Percentiles rank a stretch among this genome's conserved stretches.
Evolutionary conservation across 1,140 invertebrate species (phyloP).

Genomic region (Drosophila kanapiae): DNA sequence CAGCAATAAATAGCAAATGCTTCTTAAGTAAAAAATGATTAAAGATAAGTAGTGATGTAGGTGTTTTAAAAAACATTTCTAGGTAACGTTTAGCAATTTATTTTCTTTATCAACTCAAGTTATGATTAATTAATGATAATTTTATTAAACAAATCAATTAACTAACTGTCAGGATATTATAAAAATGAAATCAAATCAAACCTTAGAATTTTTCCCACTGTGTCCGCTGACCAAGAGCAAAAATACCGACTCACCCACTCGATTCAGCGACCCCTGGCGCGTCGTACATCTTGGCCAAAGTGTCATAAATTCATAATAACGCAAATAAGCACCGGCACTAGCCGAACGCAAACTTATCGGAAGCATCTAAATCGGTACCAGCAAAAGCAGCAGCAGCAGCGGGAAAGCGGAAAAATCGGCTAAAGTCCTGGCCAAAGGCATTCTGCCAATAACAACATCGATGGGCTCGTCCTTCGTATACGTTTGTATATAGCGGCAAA

Average conservation of each 20-base stretch:
- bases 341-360: constrained; percentile 63
- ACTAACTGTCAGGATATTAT: no score
- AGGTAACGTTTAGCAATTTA: no score
- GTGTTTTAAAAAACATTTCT: no score
- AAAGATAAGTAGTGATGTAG: no score
- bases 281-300: constrained; percentile 63
- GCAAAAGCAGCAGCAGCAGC: not conserved
- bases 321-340: constrained; percentile 77
- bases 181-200: no score
- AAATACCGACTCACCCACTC: constrained; percentile 39
- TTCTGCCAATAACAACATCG: constrained; percentile 73
- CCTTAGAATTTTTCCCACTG: not conserved
- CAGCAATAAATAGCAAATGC: no score
- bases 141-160: no score
- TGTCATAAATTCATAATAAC: constrained; percentile 84
- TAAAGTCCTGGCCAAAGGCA: constrained; percentile 52
- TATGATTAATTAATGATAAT: no score
- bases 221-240: not conserved
- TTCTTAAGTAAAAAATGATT: no score
- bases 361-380: constrained; percentile 69
- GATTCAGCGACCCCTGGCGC: constrained; percentile 8
- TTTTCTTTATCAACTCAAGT: no score
- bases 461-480: constrained; percentile 40
- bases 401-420: constrained; percentile 20
- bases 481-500: constrained; percentile 68